phyloP scores from a whole-genome alignment of 1,140 invertebrate species.

The Drosophila pruinosa region DNA sequence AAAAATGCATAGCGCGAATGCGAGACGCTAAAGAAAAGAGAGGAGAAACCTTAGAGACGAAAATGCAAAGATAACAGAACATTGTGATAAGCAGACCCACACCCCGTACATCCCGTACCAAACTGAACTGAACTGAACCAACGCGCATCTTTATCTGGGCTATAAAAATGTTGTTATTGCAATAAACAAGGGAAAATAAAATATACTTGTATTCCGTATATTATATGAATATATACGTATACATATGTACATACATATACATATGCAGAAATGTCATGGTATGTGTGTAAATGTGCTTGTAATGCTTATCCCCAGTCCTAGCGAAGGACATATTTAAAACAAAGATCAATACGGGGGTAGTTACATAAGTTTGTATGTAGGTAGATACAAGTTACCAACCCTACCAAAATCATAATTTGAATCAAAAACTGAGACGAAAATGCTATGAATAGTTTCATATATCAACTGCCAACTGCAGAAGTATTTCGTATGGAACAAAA shows the following conservation, averaged over 20 bases:
- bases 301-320: background rate
- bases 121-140: conserved; percentile 5
- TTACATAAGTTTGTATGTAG: background rate
- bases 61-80: conserved; percentile 31
- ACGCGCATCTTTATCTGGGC: conserved; percentile 12
- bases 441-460: too few species aligned
- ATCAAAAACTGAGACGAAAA: too few species aligned
- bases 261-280: background rate
- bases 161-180: conserved; percentile 13
- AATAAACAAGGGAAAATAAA: conserved; percentile 6
- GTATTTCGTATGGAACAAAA: background rate
- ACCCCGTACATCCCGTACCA: background rate
- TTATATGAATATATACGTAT: background rate
- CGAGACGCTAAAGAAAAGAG: conserved; percentile 9
- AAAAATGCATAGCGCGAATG: conserved; percentile 19
- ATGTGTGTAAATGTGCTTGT: background rate
- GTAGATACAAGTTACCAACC: background rate
- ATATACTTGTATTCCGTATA: background rate
- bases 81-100: conserved; percentile 3
- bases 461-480: too few species aligned
- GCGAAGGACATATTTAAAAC: background rate
- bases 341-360: background rate
- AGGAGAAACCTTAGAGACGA: conserved; percentile 11
- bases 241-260: background rate
- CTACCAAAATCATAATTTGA: background rate